Percentiles rank a stretch among this genome's conserved stretches.
These are phyloP conservation scores for Enteromius argenteus DNA, from an alignment of 2,797 vertebrate genomes.

Conservation along the genomic window DNA sequence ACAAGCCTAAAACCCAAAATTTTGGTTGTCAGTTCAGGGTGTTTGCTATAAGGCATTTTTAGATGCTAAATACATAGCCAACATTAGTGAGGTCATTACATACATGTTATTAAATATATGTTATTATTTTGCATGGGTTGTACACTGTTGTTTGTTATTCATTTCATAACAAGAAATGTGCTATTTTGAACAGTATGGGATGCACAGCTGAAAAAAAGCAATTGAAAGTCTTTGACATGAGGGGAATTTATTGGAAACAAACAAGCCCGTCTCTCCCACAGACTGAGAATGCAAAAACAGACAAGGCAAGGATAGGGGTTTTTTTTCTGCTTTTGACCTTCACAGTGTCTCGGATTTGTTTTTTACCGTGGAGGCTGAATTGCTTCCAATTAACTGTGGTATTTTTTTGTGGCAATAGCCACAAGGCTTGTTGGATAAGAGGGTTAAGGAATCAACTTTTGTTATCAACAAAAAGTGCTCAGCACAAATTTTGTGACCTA, in stretches of 20 bases:
- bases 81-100: neutral
- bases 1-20: neutral
- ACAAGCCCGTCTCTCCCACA: slow-evolving; percentile 16
- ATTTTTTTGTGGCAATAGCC: slow-evolving; percentile 1
- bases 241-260: slow-evolving; percentile 28
- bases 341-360: slow-evolving; percentile 33
- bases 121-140: neutral
- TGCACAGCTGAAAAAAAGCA: neutral
- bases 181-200: neutral
- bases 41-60: neutral
- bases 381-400: slow-evolving; percentile 42
- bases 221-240: slow-evolving; percentile 14
- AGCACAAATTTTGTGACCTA: neutral
- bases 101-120: neutral
- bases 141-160: neutral
- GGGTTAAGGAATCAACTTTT: slow-evolving; percentile 19
- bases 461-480: slow-evolving; percentile 5
- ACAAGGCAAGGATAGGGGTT: slow-evolving; percentile 1
- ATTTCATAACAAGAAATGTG: neutral
- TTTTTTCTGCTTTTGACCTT: slow-evolving; percentile 29
- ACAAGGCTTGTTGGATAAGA: slow-evolving; percentile 22
- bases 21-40: neutral
- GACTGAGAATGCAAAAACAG: slow-evolving; percentile 10
- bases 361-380: slow-evolving; percentile 32
- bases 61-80: neutral